phyloP scores from a whole-genome alignment of 2,797 vertebrate genomes.

The Gambusia yucatana region DNA sequence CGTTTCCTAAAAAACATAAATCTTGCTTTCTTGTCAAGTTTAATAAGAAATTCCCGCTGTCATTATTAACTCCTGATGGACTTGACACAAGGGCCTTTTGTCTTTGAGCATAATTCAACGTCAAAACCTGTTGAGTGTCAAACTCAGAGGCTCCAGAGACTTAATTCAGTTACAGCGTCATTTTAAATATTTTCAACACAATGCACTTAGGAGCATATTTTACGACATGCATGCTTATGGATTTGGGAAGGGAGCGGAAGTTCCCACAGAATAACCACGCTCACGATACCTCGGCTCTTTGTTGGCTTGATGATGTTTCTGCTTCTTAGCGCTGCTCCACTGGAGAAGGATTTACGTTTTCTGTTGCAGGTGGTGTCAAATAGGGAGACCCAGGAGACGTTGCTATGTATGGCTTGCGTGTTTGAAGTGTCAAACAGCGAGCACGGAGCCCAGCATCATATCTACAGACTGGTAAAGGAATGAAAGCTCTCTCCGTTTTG shows the following conservation, averaged over 20 bases:
- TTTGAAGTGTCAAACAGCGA: constrained; percentile 99
- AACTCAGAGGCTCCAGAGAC: neutral
- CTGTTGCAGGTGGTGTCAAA: constrained; percentile 94
- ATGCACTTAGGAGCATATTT: neutral
- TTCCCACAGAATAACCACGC: neutral
- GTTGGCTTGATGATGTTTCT: neutral
- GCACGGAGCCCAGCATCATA: constrained; percentile 98
- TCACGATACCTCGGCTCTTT: neutral
- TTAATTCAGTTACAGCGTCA: neutral
- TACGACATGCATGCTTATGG: neutral
- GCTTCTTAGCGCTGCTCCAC: neutral
- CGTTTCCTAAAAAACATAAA: neutral
- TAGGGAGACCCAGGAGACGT: constrained; percentile 98
- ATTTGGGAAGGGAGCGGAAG: neutral
- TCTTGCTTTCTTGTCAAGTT: neutral
- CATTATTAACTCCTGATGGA: neutral
- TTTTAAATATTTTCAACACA: neutral
- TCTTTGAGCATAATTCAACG: neutral
- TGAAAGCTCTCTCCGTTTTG: constrained; percentile 73
- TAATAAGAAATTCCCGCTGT: neutral
- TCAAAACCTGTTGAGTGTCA: neutral
- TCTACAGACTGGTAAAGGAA: constrained; percentile 99
- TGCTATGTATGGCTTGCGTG: constrained; percentile 99
- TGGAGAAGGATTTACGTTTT: constrained; percentile 15
- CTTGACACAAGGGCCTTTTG: neutral